A percentile compares a stretch with the other conserved stretches of the same genome.
These are phyloP conservation scores for Caenorhabditis brenneri DNA, from an alignment of 1,140 invertebrate genomes.

Conservation along the genomic window DNA sequence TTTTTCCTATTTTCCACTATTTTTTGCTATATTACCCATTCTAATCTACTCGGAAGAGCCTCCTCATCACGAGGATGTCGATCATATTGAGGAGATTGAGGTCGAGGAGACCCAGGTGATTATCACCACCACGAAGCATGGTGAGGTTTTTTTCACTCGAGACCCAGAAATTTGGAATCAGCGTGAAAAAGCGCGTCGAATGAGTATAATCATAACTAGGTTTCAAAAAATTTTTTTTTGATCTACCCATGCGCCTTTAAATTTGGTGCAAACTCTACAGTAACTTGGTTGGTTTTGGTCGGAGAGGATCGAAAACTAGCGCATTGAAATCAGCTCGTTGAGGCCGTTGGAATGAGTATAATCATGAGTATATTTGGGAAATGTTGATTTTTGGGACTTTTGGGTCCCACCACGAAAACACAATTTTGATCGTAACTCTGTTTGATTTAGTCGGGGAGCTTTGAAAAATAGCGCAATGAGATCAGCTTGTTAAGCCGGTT, in stretches of 20 bases:
- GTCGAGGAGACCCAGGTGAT: conserved; percentile 61
- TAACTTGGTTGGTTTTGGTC: too few relatives aligned
- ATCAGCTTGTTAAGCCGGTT: background rate
- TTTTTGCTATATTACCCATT: background rate
- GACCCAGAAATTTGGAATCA: too few relatives aligned
- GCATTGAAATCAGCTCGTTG: background rate
- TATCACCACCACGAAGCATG: conserved; percentile 62
- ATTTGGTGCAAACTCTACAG: too few relatives aligned
- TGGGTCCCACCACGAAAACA: background rate
- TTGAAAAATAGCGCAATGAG: background rate
- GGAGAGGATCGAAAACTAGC: background rate
- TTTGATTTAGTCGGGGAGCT: too few relatives aligned
- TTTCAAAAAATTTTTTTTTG: too few relatives aligned
- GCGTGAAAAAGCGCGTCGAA: too few relatives aligned
- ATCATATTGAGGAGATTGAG: conserved; percentile 64
- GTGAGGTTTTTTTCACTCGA: background rate
- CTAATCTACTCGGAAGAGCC: too few relatives aligned
- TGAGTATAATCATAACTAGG: too few relatives aligned
- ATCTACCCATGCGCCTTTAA: too few relatives aligned
- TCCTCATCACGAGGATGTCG: background rate
- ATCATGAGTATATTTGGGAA: background rate
- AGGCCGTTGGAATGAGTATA: background rate
- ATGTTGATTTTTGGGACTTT: background rate
- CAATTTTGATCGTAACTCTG: too few relatives aligned
- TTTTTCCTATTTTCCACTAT: background rate